These are phyloP conservation scores for Agapostemon virescens DNA, from an alignment of 2,888 invertebrate species.

Conservation along the genomic window DNA sequence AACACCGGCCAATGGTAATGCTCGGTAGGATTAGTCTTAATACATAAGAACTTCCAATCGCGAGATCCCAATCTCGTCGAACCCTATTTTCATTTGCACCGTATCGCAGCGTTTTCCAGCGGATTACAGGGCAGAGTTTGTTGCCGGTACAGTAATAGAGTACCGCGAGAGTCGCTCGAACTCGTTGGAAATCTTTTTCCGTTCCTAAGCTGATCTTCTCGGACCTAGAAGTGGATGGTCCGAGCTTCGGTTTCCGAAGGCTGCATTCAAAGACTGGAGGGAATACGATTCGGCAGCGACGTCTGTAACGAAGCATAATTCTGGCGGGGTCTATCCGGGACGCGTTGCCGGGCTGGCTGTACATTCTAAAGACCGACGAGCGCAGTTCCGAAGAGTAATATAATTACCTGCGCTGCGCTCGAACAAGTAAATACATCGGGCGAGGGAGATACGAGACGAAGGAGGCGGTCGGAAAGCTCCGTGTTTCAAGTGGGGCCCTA, in stretches of 20 bases:
- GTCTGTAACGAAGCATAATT: constrained; percentile 62
- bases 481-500: constrained; percentile 39
- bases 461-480: background rate
- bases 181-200: constrained; percentile 19
- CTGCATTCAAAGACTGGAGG: constrained; percentile 35
- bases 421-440: constrained; percentile 57
- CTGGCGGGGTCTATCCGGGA: constrained; percentile 18
- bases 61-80: constrained; percentile 42
- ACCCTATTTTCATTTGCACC: constrained; percentile 42
- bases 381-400: constrained; percentile 64
- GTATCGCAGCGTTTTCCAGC: constrained; percentile 38
- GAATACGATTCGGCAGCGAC: constrained; percentile 47
- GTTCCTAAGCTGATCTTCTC: constrained; percentile 22
- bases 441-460: constrained; percentile 3
- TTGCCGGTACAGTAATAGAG: constrained; percentile 14
- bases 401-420: constrained; percentile 64
- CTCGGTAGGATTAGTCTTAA: too few relatives aligned
- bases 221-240: constrained; percentile 16
- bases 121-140: constrained; percentile 29
- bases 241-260: constrained; percentile 21
- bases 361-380: constrained; percentile 52
- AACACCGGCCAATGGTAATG: too few relatives aligned
- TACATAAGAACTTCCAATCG: too few relatives aligned
- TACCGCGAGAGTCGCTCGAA: constrained; percentile 23
- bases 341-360: constrained; percentile 38